Evolutionary conservation across 2,113 vertebrate species (phyloP).

Genomic region (Gallinago jamesoni): DNA sequence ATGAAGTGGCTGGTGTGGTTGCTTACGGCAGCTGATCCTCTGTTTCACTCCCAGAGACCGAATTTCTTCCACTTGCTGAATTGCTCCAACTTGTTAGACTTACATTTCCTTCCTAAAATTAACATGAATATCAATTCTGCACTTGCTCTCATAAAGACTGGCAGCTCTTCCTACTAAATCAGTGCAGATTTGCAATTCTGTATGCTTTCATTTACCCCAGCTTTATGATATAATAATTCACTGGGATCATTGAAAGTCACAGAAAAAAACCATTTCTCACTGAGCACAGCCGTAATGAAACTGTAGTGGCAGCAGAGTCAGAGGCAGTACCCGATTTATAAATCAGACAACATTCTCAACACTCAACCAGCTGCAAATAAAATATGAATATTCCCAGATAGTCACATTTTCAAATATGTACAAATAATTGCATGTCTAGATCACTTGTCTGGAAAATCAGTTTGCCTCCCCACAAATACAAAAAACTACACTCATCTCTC

Average conservation of each 20-base stretch:
- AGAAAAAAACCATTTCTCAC: neutral
- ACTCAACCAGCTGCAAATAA: neutral
- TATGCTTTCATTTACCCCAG: neutral
- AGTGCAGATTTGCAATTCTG: neutral
- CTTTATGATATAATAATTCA: slow-evolving; percentile 35
- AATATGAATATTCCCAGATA: neutral
- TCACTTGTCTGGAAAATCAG: neutral
- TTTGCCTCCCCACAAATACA: neutral
- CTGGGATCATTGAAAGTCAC: neutral
- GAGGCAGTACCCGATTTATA: neutral
- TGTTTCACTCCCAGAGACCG: neutral
- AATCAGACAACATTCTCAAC: neutral
- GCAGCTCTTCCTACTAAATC: slow-evolving; percentile 12
- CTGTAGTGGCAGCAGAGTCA: neutral
- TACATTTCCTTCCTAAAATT: slow-evolving; percentile 50
- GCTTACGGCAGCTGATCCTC: neutral
- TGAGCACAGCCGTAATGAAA: neutral
- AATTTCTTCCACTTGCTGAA: slow-evolving; percentile 36
- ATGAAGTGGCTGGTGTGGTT: neutral
- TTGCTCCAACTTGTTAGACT: slow-evolving; percentile 12
- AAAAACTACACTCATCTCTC: neutral
- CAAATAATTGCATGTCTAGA: neutral
- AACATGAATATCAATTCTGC: neutral
- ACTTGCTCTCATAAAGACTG: neutral
- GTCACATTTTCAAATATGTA: neutral